Evolutionary conservation across 2,888 invertebrate genomes (phyloP).

Genomic region (Hirudinaria manillensis): DNA sequence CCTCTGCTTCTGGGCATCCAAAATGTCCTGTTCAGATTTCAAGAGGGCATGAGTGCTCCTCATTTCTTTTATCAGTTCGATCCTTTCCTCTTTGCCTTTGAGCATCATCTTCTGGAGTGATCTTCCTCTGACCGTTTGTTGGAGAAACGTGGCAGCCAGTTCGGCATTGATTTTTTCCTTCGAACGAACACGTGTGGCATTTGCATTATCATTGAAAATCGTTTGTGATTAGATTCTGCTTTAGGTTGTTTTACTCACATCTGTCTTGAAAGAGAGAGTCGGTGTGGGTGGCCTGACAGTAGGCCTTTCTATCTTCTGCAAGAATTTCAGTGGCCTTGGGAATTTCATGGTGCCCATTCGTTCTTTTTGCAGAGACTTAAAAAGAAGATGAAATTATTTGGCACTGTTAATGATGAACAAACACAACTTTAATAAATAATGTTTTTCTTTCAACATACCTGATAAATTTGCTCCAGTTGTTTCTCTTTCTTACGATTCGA

Average conservation of each 20-base stretch:
- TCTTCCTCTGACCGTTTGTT: constrained; percentile 66
- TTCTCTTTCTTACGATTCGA: constrained; percentile 50
- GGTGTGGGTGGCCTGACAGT: constrained; percentile 55
- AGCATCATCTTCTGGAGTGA: constrained; percentile 71
- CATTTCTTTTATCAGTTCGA: constrained; percentile 68
- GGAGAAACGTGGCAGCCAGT: constrained; percentile 62
- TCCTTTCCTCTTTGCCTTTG: constrained; percentile 66
- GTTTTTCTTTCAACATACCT: constrained; percentile 41
- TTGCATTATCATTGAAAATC: not conserved
- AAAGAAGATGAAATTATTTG: not conserved
- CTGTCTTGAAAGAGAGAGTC: constrained; percentile 48
- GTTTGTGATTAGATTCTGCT: not conserved
- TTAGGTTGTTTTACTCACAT: constrained; percentile 41
- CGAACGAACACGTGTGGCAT: not conserved
- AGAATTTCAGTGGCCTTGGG: constrained; percentile 50
- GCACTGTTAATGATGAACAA: not conserved
- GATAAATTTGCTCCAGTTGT: constrained; percentile 51
- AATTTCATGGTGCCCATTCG: constrained; percentile 44
- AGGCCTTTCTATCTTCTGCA: constrained; percentile 55
- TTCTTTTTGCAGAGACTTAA: constrained; percentile 47
- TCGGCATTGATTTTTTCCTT: constrained; percentile 56
- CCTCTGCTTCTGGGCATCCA: constrained; percentile 50
- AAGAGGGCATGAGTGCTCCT: constrained; percentile 63
- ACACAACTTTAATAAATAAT: not conserved
- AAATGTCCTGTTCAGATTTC: constrained; percentile 57